Evolutionary conservation across 2,888 invertebrate species (phyloP), one percentile per base, ranked within the genome.

Genomic region (Drosophila kambysellisi): DNA sequence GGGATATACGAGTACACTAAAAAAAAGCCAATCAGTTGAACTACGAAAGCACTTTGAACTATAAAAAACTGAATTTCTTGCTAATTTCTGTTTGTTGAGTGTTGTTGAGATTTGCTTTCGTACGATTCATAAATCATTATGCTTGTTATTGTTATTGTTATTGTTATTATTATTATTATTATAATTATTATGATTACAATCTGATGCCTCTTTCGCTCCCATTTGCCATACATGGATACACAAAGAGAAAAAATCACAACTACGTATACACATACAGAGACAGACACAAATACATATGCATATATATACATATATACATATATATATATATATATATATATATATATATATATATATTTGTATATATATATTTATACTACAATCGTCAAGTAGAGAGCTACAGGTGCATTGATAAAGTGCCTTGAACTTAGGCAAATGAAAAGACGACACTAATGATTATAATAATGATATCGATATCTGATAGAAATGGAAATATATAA

Each of bases 171-270:
- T 79, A 52, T 68, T 76, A 52, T 77, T 46, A 59, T 68, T 64
- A 53, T 76, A 79, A 75, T 85, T 87, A 81, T 83, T 81, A 78
- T 87, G 76, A 81, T 87, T 87, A 81, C 76, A 89, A 92, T 91
- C 91, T 91, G 91, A 91, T 91, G 84, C 85, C 91, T 91, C 91
- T 92, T 91, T 91, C 92, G 91, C 91, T 91, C 92, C 91, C 92
- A 92, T 89, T 92, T 90, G 89, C 90, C 91, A 91, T 91, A 91
- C 91, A 89, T 88, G 87, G 75, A 77, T 87, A 87, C 78, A 90
- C 81, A 90, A 79, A 82, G 68, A 68, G 65, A 54, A 73, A 51
- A 73, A 83, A 64, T 39, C 66, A 80, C 77, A 69, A 53, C 74
- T 73, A 84, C 62, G 57, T 54, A 64, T 60, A 74, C 37, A 64